These are phyloP conservation scores for Hypena proboscidalis DNA, from an alignment of 2,888 invertebrate genomes.

Conservation along the genomic window DNA sequence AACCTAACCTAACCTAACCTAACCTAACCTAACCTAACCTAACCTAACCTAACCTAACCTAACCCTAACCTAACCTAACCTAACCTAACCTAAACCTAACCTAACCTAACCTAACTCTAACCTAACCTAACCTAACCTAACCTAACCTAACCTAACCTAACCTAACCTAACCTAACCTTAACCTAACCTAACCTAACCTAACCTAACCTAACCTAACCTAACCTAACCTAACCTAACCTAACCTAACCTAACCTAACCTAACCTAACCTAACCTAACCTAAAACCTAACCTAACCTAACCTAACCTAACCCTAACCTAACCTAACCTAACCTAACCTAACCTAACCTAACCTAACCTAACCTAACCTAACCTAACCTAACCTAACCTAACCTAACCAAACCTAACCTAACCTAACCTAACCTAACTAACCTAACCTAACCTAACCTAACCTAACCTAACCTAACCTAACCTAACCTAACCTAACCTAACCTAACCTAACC, in stretches of 20 bases:
- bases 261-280: conserved; percentile 25
- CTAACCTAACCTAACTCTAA: conserved; percentile 19
- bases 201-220: conserved; percentile 27
- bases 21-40: conserved; percentile 24
- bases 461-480: conserved; percentile 32
- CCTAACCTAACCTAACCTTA: conserved; percentile 32
- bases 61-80: conserved; percentile 19
- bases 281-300: conserved; percentile 29
- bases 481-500: conserved; percentile 21
- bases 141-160: conserved; percentile 19
- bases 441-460: conserved; percentile 38
- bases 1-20: conserved; percentile 23
- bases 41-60: conserved; percentile 21
- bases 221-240: conserved; percentile 23
- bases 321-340: conserved; percentile 36
- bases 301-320: conserved; percentile 32
- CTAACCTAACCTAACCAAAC: conserved; percentile 33
- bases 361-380: conserved; percentile 40
- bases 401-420: conserved; percentile 36
- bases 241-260: conserved; percentile 28
- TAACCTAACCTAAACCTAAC: conserved; percentile 25
- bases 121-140: conserved; percentile 25
- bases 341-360: conserved; percentile 34
- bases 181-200: conserved; percentile 27
- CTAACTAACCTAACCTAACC: conserved; percentile 35